Evolutionary conservation across 64 coral and sea anemone genomes (phyloP).

Genomic region (Catalaphyllia jardinei): DNA sequence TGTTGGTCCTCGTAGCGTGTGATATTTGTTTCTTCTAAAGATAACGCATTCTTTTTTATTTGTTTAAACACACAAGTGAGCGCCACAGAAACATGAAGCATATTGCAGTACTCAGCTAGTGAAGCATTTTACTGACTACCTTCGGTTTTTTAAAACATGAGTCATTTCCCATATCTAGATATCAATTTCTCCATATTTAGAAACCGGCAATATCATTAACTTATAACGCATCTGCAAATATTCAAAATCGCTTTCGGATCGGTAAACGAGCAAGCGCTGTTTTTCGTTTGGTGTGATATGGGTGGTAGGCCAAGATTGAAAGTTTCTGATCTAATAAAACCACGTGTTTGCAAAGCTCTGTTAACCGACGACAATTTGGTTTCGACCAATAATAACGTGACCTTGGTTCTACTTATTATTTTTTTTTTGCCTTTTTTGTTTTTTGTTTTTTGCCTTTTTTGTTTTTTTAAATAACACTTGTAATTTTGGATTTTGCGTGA

Average conservation of each 20-base stretch:
- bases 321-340: no score
- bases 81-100: neutral
- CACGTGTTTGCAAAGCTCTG: no score
- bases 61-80: neutral
- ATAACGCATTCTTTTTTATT: constrained; percentile 9
- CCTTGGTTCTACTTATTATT: neutral
- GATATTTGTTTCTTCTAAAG: constrained; percentile 39
- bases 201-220: neutral
- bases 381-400: neutral
- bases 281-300: no score
- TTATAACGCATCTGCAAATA: neutral
- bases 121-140: neutral
- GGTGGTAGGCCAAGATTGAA: no score
- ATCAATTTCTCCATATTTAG: neutral
- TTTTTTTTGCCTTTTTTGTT: no score
- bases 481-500: neutral
- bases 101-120: neutral
- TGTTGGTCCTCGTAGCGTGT: no score
- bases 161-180: neutral
- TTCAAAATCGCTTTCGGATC: neutral
- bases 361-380: no score
- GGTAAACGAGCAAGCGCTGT: neutral
- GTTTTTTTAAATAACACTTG: neutral
- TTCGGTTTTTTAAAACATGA: neutral
- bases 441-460: no score